Evolutionary conservation across 2,113 vertebrate species (phyloP), one percentile per base, ranked within the genome.

Genomic region (Eonycteris spelaea): DNA sequence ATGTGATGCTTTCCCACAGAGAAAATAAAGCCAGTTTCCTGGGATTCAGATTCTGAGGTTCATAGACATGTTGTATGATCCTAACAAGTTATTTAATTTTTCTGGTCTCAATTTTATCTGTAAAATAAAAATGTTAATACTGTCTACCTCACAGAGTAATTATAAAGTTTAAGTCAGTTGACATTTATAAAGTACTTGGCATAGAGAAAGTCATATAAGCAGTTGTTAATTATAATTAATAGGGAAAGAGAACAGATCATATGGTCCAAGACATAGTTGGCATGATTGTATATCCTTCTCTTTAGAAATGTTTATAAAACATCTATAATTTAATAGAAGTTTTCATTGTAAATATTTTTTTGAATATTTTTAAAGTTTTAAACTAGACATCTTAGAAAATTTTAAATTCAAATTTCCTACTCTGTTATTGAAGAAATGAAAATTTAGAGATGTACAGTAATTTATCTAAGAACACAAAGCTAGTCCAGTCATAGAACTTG

Each of bases 401-500:
- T 70, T 71, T n/a, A 84, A 77, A 40, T n/a, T 26, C 15, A 48
- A 4, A 26, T 96, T 97, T 45, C 7, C 13, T 73, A 3, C 19
- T 51, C 92, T 84, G 43, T 9, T 89, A 43, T 6, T 48, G 35
- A 94, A 33, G 86, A 90, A 86, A 79, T 10, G 26, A 51, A 94
- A 92, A 30, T 38, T 78, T 59, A 22, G 30, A 82, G 33, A 9
- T 51, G 51, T 93, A 73, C 28, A 77, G 51, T 77, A 71, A 28
- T 89, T 93, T 90, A 75, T 67, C 0, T 87, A 94, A 96, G 16
- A 40, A 43, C 35, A 43, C 35, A 0, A 22, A 43, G 8, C 48
- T 83, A 91, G 40, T 95, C 51, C 55, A 55, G 48, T 87, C 74
- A 28, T 28, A 78, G 88, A 96, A 92, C 77, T 96, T 75, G 3